A percentile compares a stretch with the other conserved stretches of the same genome.
Evolutionary conservation across 2,888 invertebrate genomes (phyloP).

Genomic region (Ophion costatus): DNA sequence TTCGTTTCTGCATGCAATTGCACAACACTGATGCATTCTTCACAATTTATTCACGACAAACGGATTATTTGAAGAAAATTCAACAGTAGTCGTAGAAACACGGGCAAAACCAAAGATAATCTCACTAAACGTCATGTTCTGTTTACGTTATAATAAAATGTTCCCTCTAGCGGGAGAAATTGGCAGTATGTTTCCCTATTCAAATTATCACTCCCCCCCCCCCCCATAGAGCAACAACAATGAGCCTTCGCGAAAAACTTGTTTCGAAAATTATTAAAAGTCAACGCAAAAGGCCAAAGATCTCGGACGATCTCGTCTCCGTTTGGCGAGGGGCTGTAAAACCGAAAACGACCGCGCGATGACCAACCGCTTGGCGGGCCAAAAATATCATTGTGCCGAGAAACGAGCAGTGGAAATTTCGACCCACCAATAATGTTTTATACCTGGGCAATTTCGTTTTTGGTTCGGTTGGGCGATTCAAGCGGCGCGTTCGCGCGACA

Average conservation of each 20-base stretch:
- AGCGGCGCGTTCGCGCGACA: slow-evolving; percentile 44
- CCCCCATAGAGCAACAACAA: background rate
- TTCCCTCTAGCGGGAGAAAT: too few relatives aligned
- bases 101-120: too few relatives aligned
- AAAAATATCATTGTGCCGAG: slow-evolving; percentile 43
- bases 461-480: slow-evolving; percentile 56
- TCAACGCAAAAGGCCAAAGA: slow-evolving; percentile 37
- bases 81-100: too few relatives aligned
- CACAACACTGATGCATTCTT: too few relatives aligned
- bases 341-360: slow-evolving; percentile 26
- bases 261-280: slow-evolving; percentile 33
- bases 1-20: too few relatives aligned
- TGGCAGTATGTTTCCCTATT: too few relatives aligned
- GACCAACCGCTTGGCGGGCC: slow-evolving; percentile 42
- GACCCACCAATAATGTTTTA: slow-evolving; percentile 63
- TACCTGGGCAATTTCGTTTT: slow-evolving; percentile 62
- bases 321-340: slow-evolving; percentile 46
- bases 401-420: slow-evolving; percentile 33
- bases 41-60: too few relatives aligned
- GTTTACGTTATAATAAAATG: too few relatives aligned
- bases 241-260: background rate
- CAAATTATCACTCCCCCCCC: too few relatives aligned
- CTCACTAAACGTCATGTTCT: too few relatives aligned
- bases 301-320: slow-evolving; percentile 15
- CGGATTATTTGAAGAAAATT: too few relatives aligned